These are phyloP conservation scores for Aspidoscelis tigris DNA, from an alignment of 2,113 vertebrate genomes.

Conservation along the genomic window DNA sequence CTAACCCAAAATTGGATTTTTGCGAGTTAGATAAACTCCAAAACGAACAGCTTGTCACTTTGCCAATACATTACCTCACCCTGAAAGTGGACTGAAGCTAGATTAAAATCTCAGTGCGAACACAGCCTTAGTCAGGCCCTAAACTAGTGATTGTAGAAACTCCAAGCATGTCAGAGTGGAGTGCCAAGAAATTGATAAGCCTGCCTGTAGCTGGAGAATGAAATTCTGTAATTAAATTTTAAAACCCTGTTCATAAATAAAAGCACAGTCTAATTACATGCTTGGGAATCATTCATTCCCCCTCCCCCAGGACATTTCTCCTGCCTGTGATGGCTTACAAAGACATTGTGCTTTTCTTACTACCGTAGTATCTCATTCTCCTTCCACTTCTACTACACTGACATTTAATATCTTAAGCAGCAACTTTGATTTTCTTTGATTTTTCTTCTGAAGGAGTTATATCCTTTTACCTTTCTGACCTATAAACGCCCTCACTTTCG, in stretches of 20 bases:
- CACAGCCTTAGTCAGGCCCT: too few relatives aligned
- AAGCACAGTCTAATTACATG: slow-evolving; percentile 27
- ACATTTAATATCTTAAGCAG: slow-evolving; percentile 56
- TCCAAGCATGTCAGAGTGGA: background rate
- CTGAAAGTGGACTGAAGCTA: too few relatives aligned
- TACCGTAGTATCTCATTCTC: slow-evolving; percentile 54
- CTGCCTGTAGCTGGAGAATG: background rate
- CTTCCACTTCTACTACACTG: slow-evolving; percentile 61
- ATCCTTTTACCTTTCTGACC: slow-evolving; percentile 70
- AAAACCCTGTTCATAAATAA: slow-evolving; percentile 30
- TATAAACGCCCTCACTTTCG: slow-evolving; percentile 65
- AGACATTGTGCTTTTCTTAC: slow-evolving; percentile 57
- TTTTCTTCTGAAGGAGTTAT: slow-evolving; percentile 58
- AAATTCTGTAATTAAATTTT: background rate
- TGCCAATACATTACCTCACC: too few relatives aligned
- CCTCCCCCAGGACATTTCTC: slow-evolving; percentile 44
- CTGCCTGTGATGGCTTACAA: slow-evolving; percentile 60
- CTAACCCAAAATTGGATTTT: too few relatives aligned
- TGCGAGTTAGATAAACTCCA: too few relatives aligned
- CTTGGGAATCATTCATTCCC: slow-evolving; percentile 41
- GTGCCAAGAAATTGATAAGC: background rate
- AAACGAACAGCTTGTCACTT: too few relatives aligned
- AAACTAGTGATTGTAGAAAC: background rate
- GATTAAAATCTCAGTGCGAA: too few relatives aligned
- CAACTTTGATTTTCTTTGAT: slow-evolving; percentile 35